Evolutionary conservation across 2,888 invertebrate species (phyloP).

Genomic region (Julus scanicus): DNA sequence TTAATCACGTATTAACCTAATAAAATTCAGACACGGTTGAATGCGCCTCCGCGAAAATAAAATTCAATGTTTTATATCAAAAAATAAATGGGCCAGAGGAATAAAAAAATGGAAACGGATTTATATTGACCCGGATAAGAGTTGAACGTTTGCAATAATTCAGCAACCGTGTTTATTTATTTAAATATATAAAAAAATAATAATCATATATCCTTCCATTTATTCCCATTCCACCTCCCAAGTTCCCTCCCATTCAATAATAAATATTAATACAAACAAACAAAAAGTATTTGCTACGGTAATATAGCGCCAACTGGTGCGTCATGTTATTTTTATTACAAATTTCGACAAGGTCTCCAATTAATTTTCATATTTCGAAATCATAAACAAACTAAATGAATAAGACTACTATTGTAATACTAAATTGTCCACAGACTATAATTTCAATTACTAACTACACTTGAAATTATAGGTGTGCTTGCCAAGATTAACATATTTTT

Average conservation of each 20-base stretch:
- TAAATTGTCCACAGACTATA: too few species aligned
- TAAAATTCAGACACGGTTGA: neutral
- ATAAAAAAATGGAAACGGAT: conserved; percentile 32
- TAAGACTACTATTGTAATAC: too few species aligned
- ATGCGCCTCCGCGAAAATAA: neutral
- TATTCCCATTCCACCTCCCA: neutral
- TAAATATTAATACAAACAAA: neutral
- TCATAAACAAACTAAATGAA: too few species aligned
- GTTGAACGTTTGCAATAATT: conserved; percentile 29
- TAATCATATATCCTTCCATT: neutral
- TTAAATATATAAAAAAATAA: too few species aligned
- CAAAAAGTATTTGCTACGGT: neutral
- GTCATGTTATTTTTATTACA: too few species aligned
- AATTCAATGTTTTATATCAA: neutral
- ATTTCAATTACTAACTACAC: too few species aligned
- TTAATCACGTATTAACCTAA: conserved; percentile 15
- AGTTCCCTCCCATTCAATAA: neutral
- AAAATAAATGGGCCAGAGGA: conserved; percentile 23
- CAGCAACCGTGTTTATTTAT: neutral
- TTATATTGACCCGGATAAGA: conserved; percentile 34
- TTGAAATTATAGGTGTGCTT: neutral
- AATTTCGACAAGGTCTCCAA: too few species aligned
- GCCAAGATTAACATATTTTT: neutral
- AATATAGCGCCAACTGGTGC: too few species aligned
- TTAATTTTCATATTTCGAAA: too few species aligned